Percentiles rank a stretch among this genome's conserved stretches.
Conservation (phyloP, 2,888 invertebrate species). For the Miltochrista miniata region DNA sequence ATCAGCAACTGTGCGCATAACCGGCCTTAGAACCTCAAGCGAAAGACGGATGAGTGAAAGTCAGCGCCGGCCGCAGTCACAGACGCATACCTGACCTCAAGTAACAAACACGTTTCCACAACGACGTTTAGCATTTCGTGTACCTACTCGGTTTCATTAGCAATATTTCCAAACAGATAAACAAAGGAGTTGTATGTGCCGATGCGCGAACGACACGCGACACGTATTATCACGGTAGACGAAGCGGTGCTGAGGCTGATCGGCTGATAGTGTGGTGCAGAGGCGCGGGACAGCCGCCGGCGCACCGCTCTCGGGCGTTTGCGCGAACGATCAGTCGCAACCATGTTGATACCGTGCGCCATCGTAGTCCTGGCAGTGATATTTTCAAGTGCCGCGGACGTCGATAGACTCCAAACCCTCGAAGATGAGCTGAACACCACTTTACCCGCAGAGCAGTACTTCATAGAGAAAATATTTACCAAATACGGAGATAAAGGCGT, state of each 20-base stretch:
- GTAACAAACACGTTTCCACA: constrained; percentile 58
- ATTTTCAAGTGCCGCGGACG: constrained; percentile 41
- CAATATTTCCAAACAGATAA: constrained; percentile 69
- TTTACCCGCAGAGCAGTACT: constrained; percentile 71
- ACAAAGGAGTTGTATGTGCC: constrained; percentile 50
- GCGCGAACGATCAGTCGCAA: constrained; percentile 58
- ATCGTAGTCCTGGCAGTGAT: constrained; percentile 60
- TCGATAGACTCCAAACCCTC: constrained; percentile 34
- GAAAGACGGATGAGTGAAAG: constrained; percentile 78
- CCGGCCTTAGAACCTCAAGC: constrained; percentile 66
- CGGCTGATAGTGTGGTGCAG: constrained; percentile 66
- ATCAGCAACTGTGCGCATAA: constrained; percentile 74
- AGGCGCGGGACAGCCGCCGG: constrained; percentile 49
- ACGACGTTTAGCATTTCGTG: constrained; percentile 31
- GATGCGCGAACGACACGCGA: constrained; percentile 52
- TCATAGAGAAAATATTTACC: constrained; percentile 80
- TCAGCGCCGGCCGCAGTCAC: constrained; percentile 49
- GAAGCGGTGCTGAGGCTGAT: constrained; percentile 53
- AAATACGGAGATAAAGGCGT: constrained; percentile 83
- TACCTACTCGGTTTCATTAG: constrained; percentile 49
- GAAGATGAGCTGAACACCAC: constrained; percentile 48
- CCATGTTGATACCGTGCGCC: constrained; percentile 64
- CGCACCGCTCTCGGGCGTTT: constrained; percentile 37
- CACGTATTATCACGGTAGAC: constrained; percentile 55
- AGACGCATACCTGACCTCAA: constrained; percentile 69